Evolutionary conservation across 2,888 invertebrate genomes (phyloP), one percentile per base, ranked within the genome.

Genomic region (Gandaritis pyraliata): DNA sequence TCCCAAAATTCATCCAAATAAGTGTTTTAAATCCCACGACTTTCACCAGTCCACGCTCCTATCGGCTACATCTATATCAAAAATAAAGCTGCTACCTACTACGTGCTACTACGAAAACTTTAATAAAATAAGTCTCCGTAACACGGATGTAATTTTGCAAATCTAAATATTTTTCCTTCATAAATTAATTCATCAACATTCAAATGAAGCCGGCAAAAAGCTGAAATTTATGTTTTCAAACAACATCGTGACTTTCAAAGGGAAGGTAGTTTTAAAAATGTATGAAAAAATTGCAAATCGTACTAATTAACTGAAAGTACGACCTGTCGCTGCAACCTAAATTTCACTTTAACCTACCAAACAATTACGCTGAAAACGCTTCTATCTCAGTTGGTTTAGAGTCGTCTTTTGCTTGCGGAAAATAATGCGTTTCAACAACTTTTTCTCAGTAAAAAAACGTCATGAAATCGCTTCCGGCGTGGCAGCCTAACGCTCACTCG

Each of bases 291-390:
- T 38, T 57, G 41, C 54, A 72, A 76, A 73, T 74, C 68, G 67
- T 70, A 79, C 80, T 85, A 86, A 86, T 84, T 85, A 86, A 85
- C 81, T 81, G 77, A 79, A 84, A 84, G 78, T 80, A 74, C 69
- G 70, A 78, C 75, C 77, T 81, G 80, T 76, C 77, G 74, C 72
- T 61, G 61, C 72, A 75, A 76, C 78, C 74, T 63, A 61, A 47
- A 62, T 65, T 58, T 53, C 38, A 52, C 39, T 18, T 33, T 38
- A 23, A 45, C 1, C n/a, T 29, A 30, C 51, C 39, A 43, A 13
- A 3, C 56, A 2, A 8, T 38, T 8, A 43, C 2, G 30, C 12
- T 7, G 46, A 53, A 64, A 43, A 2, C 29, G 8, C n/a, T n/a
- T 10, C 45, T 13, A 45, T 51, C 18, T 15, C 10, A 6, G 0